phyloP scores from a whole-genome alignment of 2,888 invertebrate genomes.

The Caenorhabditis virilis region DNA sequence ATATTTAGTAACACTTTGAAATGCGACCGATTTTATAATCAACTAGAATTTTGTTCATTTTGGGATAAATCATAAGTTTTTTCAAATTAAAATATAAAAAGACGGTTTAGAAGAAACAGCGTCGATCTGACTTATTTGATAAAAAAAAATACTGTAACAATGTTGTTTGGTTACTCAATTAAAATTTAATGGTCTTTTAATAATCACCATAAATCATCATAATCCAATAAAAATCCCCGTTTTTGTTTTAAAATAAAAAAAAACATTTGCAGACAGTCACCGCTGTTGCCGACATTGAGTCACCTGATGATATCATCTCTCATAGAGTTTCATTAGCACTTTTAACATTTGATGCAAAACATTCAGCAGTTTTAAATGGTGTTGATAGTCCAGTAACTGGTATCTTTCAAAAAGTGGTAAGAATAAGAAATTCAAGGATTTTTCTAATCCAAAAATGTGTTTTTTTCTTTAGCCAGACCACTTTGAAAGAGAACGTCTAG shows the following conservation, averaged over 20 bases:
- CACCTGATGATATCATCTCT: constrained; percentile 51
- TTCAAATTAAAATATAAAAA: too few relatives aligned
- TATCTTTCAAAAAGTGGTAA: constrained; percentile 43
- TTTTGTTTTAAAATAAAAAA: neutral
- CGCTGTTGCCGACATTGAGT: constrained; percentile 54
- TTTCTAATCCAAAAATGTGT: neutral
- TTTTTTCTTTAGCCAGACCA: constrained; percentile 33
- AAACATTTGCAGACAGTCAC: constrained; percentile 34
- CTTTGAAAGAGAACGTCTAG: constrained; percentile 50
- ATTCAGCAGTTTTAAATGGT: constrained; percentile 50
- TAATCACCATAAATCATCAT: too few relatives aligned
- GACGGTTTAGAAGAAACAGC: too few relatives aligned
- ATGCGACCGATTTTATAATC: too few relatives aligned
- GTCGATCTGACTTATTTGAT: too few relatives aligned
- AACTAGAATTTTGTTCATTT: too few relatives aligned
- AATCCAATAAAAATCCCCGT: neutral
- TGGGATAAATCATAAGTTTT: too few relatives aligned
- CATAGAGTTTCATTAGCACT: constrained; percentile 42
- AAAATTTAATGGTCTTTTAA: too few relatives aligned
- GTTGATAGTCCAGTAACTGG: constrained; percentile 27
- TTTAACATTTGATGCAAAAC: constrained; percentile 49
- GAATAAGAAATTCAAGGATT: neutral
- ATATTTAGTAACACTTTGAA: too few relatives aligned
- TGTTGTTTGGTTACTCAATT: too few relatives aligned
- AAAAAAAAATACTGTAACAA: too few relatives aligned